Evolutionary conservation across 2,888 invertebrate genomes (phyloP).

Genomic region (Bombyx huttoni): DNA sequence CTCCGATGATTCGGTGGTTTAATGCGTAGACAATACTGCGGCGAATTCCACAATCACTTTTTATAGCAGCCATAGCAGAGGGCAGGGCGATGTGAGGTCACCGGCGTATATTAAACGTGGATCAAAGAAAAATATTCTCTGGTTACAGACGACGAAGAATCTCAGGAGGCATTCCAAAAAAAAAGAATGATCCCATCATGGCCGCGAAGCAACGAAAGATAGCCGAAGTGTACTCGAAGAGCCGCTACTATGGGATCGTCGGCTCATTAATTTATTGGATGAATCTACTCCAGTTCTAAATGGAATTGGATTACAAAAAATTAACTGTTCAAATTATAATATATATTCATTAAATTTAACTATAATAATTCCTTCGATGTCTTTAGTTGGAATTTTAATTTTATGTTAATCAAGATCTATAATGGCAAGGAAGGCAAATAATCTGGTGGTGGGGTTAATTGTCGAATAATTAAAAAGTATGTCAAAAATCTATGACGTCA

Average conservation of each 20-base stretch:
- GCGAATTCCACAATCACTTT: no score
- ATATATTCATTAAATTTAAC: not conserved
- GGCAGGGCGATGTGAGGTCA: no score
- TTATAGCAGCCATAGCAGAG: no score
- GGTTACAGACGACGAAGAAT: not conserved
- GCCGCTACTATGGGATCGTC: not conserved
- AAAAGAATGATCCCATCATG: not conserved
- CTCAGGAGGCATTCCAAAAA: not conserved
- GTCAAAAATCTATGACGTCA: no score
- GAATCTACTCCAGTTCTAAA: not conserved
- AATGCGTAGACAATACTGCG: no score
- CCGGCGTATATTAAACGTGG: not conserved
- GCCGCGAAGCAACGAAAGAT: not conserved
- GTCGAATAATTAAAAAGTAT: no score
- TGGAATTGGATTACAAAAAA: not conserved
- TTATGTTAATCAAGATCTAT: no score
- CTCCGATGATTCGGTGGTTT: no score
- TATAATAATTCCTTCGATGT: not conserved
- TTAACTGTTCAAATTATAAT: no score
- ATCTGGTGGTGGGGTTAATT: no score
- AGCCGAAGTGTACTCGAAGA: not conserved
- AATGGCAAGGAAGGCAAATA: no score
- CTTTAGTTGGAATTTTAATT: no score
- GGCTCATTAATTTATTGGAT: not conserved
- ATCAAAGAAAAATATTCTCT: constrained; percentile 16